Conservation (phyloP, 2,113 vertebrate species). For the Oxyruncus cristatus region DNA sequence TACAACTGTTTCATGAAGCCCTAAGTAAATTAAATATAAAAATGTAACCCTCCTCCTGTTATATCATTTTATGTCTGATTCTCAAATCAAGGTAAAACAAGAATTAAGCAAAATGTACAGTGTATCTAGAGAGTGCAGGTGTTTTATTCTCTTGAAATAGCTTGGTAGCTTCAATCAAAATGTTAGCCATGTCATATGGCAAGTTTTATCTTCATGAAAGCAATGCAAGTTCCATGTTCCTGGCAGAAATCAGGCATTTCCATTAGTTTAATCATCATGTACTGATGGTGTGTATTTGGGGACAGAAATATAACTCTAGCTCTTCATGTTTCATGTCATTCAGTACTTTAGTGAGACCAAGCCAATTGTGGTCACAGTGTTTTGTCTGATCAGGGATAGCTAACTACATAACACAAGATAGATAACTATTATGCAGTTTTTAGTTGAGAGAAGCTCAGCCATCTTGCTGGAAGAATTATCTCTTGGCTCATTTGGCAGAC, state of each 20-base stretch:
- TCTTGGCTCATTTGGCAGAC: not conserved
- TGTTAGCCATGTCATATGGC: not conserved
- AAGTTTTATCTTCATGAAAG: not conserved
- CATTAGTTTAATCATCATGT: not conserved
- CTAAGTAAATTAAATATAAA: not conserved
- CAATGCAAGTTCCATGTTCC: not conserved
- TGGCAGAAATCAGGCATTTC: constrained; percentile 18
- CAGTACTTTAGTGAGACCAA: not conserved
- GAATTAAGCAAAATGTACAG: not conserved
- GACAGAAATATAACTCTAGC: not conserved
- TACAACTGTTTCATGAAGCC: not conserved
- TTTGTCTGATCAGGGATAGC: not conserved
- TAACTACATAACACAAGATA: not conserved
- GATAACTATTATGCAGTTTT: not conserved
- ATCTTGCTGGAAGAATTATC: not conserved
- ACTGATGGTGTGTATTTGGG: not conserved
- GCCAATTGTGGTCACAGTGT: not conserved
- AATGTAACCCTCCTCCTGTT: not conserved
- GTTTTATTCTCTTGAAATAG: not conserved
- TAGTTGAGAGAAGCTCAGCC: not conserved
- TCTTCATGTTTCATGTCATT: not conserved
- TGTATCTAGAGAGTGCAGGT: not conserved
- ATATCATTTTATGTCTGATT: not conserved
- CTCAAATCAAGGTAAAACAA: not conserved
- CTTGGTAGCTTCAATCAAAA: not conserved